Conservation (phyloP, 2,797 vertebrate genomes). For the Peromyscus eremicus region DNA sequence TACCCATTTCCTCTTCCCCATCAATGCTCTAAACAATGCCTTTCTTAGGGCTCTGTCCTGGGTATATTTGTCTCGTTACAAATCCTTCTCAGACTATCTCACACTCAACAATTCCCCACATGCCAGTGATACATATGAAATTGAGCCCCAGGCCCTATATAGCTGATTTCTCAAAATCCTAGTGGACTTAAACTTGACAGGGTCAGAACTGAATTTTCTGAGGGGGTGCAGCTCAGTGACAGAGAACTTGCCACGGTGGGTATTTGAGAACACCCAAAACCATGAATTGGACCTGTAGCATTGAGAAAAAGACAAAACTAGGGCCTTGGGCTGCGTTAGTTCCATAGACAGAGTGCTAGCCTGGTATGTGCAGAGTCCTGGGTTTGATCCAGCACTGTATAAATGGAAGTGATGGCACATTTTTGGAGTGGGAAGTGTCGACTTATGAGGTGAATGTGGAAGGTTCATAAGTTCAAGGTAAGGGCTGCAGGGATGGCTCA, state of each 20-base stretch:
- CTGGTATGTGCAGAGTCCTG: neutral
- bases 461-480: neutral
- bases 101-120: neutral
- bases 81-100: conserved; percentile 26
- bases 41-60: neutral
- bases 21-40: neutral
- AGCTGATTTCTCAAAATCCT: neutral
- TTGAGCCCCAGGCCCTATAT: neutral
- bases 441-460: neutral
- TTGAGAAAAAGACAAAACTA: neutral
- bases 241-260: neutral
- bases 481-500: neutral
- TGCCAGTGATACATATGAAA: neutral
- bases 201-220: neutral
- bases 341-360: neutral
- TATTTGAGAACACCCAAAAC: neutral
- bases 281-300: neutral
- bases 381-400: neutral
- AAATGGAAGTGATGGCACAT: neutral
- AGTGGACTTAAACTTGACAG: neutral
- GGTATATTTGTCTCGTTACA: conserved; percentile 11
- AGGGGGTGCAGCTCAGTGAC: too few relatives aligned
- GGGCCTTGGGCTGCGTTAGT: neutral
- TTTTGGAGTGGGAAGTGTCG: neutral
- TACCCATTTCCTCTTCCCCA: neutral